Evolutionary conservation across 2,113 vertebrate species (phyloP).

Genomic region (Pandion haliaetus): DNA sequence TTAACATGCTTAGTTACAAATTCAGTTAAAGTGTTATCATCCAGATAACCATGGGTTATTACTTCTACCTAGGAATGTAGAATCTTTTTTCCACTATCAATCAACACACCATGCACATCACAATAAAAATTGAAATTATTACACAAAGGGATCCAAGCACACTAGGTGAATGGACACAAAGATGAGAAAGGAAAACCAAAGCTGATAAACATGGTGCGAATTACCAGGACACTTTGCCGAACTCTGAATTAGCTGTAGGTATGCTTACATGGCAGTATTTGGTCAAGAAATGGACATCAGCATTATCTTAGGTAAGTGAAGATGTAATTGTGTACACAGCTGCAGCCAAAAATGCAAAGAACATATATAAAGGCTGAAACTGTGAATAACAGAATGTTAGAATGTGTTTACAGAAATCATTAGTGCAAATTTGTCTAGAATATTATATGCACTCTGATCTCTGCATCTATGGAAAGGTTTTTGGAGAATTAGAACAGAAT

Average conservation of each 20-base stretch:
- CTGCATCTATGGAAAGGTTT: background rate
- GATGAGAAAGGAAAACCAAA: background rate
- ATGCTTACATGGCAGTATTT: background rate
- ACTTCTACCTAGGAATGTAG: background rate
- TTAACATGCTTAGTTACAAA: background rate
- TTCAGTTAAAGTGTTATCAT: background rate
- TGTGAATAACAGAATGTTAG: background rate
- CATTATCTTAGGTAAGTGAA: background rate
- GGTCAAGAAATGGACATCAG: background rate
- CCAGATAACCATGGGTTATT: background rate
- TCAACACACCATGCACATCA: background rate
- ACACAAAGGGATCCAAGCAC: background rate
- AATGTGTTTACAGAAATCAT: background rate
- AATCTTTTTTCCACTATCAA: background rate
- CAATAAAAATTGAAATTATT: background rate
- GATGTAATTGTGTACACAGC: background rate
- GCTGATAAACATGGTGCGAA: background rate
- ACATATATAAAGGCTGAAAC: background rate
- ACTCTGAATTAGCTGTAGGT: background rate
- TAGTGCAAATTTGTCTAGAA: background rate
- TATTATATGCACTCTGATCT: background rate
- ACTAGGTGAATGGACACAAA: background rate
- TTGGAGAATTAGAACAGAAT: background rate
- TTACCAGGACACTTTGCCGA: background rate
- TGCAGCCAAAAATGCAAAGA: background rate